Evolutionary conservation across 2,888 invertebrate genomes (phyloP).

Genomic region (Perdita meconis): DNA sequence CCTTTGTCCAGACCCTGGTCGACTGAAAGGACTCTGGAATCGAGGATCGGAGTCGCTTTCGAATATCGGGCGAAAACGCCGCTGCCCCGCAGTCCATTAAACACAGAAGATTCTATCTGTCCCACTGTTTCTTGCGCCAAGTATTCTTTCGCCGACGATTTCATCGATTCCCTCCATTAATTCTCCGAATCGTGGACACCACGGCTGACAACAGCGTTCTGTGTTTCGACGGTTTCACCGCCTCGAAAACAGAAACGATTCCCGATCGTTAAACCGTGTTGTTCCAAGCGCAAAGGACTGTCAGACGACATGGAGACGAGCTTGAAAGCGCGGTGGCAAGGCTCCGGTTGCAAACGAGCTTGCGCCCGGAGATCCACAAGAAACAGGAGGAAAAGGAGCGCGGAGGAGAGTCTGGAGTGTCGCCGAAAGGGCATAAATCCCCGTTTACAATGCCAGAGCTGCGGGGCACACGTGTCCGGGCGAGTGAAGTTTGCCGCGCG

Average conservation of each 20-base stretch:
- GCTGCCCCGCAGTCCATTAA: constrained; percentile 42
- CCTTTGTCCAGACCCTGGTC: constrained; percentile 45
- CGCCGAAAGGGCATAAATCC: constrained; percentile 80
- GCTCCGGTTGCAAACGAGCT: neutral
- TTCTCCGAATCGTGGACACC: neutral
- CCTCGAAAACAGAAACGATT: neutral
- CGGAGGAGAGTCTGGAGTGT: constrained; percentile 70
- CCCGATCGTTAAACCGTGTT: neutral
- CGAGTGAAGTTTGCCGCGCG: constrained; percentile 79
- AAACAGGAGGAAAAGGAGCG: constrained; percentile 44
- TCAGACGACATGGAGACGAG: neutral
- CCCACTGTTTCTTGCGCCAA: constrained; percentile 15
- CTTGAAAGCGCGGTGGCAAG: constrained; percentile 12
- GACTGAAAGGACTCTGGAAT: constrained; percentile 50
- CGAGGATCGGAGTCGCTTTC: constrained; percentile 45
- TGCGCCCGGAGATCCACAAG: neutral
- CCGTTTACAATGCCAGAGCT: constrained; percentile 73
- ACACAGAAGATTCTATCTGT: constrained; percentile 49
- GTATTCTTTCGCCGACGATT: constrained; percentile 25
- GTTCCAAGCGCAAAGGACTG: neutral
- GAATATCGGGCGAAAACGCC: constrained; percentile 51
- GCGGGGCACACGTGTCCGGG: constrained; percentile 76
- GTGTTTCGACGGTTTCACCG: neutral
- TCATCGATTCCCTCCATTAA: constrained; percentile 22
- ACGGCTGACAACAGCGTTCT: no score